Conservation (phyloP, 2,113 vertebrate genomes). For the Strigops habroptila region DNA sequence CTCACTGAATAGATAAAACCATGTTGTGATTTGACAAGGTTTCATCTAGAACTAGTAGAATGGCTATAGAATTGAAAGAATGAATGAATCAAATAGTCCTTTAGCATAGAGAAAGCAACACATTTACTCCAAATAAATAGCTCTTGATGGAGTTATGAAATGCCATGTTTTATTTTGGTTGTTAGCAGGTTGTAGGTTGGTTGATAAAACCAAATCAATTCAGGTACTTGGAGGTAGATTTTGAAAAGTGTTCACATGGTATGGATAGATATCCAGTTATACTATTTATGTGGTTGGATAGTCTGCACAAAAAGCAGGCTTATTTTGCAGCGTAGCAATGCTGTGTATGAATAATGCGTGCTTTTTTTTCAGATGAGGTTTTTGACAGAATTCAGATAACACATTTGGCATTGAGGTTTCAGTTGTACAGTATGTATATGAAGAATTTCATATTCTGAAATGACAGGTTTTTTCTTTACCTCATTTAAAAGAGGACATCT, state of each 20-base stretch:
- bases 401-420: not conserved
- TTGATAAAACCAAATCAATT: not conserved
- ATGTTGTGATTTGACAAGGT: not conserved
- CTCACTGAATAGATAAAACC: not conserved
- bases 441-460: constrained; percentile 58
- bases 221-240: not conserved
- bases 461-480: constrained; percentile 19
- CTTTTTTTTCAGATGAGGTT: not conserved
- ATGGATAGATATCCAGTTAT: not conserved
- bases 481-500: constrained; percentile 64
- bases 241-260: not conserved
- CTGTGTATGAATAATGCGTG: not conserved
- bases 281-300: not conserved
- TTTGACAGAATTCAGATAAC: constrained; percentile 14
- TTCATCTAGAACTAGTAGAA: not conserved
- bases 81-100: not conserved
- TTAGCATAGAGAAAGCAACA: not conserved
- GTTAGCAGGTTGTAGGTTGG: not conserved
- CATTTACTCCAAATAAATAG: not conserved
- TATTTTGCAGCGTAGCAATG: not conserved
- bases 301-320: not conserved
- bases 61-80: not conserved
- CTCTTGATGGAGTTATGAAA: not conserved
- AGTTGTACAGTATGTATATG: not conserved
- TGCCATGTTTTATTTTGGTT: not conserved